Base-by-base conservation (phyloP, 2,113 vertebrate species). In the Corvus cornix region DNA sequence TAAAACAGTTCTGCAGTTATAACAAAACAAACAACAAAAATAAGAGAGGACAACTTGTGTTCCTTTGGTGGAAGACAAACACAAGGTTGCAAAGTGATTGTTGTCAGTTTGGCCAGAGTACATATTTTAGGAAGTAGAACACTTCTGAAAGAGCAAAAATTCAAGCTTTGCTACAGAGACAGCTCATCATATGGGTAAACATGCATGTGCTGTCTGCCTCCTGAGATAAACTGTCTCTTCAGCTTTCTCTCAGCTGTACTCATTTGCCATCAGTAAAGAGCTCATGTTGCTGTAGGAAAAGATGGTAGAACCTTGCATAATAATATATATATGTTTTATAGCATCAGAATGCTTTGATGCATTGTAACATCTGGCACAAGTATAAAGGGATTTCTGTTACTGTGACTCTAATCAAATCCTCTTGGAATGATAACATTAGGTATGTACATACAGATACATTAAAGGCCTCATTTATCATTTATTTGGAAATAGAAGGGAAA, bases 401-500 rank as follows among this genome's bases (percentile, higher is more conserved):
- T 59, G 28, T 64, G 69, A 78, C 73, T 86, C 28, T 66, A 55
- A 74, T 90, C 16, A 63, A 46, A 89, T 84, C 26, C 19, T n/a
- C 53, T 87, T 24, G 53, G 41, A 91, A 86, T 37, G 4, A 35
- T 31, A 80, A 51, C 48, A 70, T 77, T 74, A 89, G 55, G 5
- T 81, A 83, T 33, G 62, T 85, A 84, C 64, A 59, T 67, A 76
- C 16, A 67, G 48, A 48, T 69, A 63, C 60, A 84, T 81, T 73
- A 93, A 89, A 90, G 33, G 13, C 27, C 13, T 88, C 59, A 87
- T 94, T 92, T 75, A 85, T 88, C 37, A 90, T 94, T 94, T 93
- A 81, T 95, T 76, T 74, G 72, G 73, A 88, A 93, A 59, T 48
- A 82, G 63, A 86, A 78, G 35, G 30, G 24, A 74, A 92, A 75